Conservation (phyloP, 1,140 invertebrate genomes). For the Drosophila malerkotliana region DNA sequence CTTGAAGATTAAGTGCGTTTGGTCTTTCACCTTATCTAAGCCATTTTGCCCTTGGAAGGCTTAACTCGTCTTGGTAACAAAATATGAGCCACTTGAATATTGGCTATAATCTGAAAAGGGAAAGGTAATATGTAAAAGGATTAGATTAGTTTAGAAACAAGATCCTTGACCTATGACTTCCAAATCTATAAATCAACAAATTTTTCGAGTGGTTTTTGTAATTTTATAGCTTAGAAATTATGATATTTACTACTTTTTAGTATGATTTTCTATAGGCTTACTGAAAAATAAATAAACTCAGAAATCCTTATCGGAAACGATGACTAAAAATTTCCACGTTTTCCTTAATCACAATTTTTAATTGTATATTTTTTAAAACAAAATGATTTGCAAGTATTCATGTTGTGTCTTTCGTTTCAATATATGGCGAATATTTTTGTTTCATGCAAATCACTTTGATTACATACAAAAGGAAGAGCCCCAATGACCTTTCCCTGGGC, state of each 20-base stretch:
- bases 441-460: constrained; percentile 55
- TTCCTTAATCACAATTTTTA: constrained; percentile 3
- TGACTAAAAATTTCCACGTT: constrained; percentile 14
- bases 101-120: background rate
- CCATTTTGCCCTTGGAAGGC: constrained; percentile 19
- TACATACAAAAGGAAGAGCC: constrained; percentile 16
- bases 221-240: too few relatives aligned
- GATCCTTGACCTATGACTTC: too few relatives aligned
- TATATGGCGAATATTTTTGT: background rate
- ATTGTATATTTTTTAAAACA: constrained; percentile 8
- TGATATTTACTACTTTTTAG: too few relatives aligned
- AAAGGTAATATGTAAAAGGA: constrained; percentile 7
- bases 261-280: too few relatives aligned
- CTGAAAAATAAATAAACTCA: background rate
- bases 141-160: background rate
- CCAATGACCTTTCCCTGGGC: constrained; percentile 45
- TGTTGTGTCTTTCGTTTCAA: background rate
- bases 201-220: too few relatives aligned
- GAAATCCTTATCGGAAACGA: constrained; percentile 5
- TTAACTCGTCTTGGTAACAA: constrained; percentile 24
- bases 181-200: too few relatives aligned
- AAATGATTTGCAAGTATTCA: constrained; percentile 48
- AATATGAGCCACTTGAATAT: constrained; percentile 12
- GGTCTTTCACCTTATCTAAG: constrained; percentile 11
- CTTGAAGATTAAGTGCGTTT: constrained; percentile 10